Base-by-base conservation (phyloP, 2,888 invertebrate genomes). In the Allophyes oxyacanthae region DNA sequence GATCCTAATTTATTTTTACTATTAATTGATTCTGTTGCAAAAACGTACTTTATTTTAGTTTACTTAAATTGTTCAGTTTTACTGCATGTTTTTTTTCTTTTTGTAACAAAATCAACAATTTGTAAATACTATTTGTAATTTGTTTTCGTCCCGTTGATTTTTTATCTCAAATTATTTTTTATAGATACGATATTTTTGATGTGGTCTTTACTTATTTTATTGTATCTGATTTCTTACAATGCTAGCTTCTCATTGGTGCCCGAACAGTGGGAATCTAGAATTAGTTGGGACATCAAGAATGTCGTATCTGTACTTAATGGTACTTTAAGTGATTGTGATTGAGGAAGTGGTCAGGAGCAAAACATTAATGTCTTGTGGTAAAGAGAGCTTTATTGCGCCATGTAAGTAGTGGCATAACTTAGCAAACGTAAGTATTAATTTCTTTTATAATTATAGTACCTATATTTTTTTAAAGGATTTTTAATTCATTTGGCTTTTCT, bases 21-120 rank as follows among this genome's bases (percentile, higher is more conserved):
- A 84, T 72, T 50, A 49, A 70, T 81, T 82, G 85, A 79, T 87
- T 85, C 64, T 88, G 83, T 88, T 83, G 71, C 80, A 88, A 87
- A 78, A 83, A 85, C 68, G 85, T 79, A 71, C 49, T 75, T 59
- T 50, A 58, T 25, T 46, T 8, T 48, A 45, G 45, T 46, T 41
- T 14, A 41, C 9, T 13, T 11, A 11, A n/a, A 20, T 20, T 4
- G 20, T 36, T 40, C 38, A 8, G 57, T 56, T 36, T 34, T n/a
- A 61, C 69, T 83, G 81, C 78, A 85, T 83, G 79, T 59, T 37
- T 46, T 59, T 40, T 50, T 25, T 83, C 87, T 86, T 86, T 86
- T 88, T 88, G 81, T 75, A 65, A 86, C 82, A 84, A 66, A 65
- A 80, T 84, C 80, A 76, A 65, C 64, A 36, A 43, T 52, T 80